Percentiles rank a stretch among this genome's conserved stretches.
Evolutionary conservation across 2,888 invertebrate species (phyloP).

Genomic region (Halocaridina rubra): DNA sequence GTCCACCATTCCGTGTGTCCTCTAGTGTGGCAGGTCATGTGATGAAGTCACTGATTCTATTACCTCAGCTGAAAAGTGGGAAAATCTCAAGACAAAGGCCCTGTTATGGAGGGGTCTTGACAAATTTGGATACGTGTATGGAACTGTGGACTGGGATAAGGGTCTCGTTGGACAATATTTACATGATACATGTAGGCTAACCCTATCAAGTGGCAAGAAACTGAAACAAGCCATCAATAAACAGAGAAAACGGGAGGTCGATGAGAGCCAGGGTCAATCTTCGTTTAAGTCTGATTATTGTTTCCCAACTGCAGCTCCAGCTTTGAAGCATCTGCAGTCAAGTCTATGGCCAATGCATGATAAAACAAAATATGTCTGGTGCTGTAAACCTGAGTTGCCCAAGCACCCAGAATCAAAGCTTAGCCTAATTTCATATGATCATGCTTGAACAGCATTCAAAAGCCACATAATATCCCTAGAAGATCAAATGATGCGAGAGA

Average conservation of each 20-base stretch:
- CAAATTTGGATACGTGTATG: too few relatives aligned
- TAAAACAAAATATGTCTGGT: not conserved
- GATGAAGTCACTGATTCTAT: not conserved
- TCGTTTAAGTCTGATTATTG: too few relatives aligned
- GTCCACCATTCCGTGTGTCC: too few relatives aligned
- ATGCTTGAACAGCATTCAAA: too few relatives aligned
- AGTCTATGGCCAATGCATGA: not conserved
- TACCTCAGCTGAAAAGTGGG: too few relatives aligned
- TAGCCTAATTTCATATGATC: not conserved
- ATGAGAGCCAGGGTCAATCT: too few relatives aligned
- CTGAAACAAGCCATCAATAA: too few relatives aligned
- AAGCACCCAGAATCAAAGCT: not conserved
- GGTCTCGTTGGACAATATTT: not conserved
- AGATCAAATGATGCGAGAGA: constrained; percentile 1
- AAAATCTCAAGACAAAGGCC: too few relatives aligned
- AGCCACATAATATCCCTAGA: not conserved
- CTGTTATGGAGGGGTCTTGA: too few relatives aligned
- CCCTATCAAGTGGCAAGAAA: not conserved
- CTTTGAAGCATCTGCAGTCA: not conserved
- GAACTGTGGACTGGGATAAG: constrained; percentile 4
- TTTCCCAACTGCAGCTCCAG: not conserved
- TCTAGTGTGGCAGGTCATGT: not conserved
- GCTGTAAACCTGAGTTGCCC: too few relatives aligned
- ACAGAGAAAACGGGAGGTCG: too few relatives aligned
- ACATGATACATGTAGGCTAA: not conserved